Base-by-base conservation (phyloP, 2,888 invertebrate species). In the Limenitis arthemis region DNA sequence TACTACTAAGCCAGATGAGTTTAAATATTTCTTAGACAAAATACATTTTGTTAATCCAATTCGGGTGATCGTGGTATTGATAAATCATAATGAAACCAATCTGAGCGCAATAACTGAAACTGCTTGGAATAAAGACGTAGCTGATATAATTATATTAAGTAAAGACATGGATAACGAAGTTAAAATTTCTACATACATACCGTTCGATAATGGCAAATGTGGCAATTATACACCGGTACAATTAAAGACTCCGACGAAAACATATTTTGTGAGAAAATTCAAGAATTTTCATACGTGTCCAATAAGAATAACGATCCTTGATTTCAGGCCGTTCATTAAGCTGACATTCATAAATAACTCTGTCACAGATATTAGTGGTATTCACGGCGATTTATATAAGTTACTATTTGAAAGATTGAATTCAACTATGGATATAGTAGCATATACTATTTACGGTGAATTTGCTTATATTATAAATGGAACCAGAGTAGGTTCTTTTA, bases 211-310 rank as follows among this genome's bases (percentile, higher is more conserved):
- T 5, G 67, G 65, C 9, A 53, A 52, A 11, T 81, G 80, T 59
- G 65, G 57, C 1, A 67, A 77, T 49, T 60, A 59, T 28, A 61
- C 63, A 6, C 70, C 77, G 2, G 60, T 73, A 4, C 34, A 47
- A 44, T 41, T 76, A 34, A 59, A 63, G 5, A 6, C 38, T 11
- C 53, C 63, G 6, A 44, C 29, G 11, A 49, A 58, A 20, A 54
- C 61, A 7, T 58, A 68, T 34, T 78, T 75, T 61, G 68, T 69
- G 4, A 67, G 59, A 36, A 81, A 79, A 55, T 75, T 69, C 49
- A 53, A 36, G 1, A 74, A 79, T 56, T 78, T 77, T 49, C 55
- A 75, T 38, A 62, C 67, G 34, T 81, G 80, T 55, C 70, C 73
- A 5, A 62, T 77, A 4, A 68, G 59, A 61, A 54, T 65, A 1